Percentiles rank a stretch among this genome's conserved stretches.
Conservation (phyloP, 2,113 vertebrate species). For the Pterocles gutturalis region DNA sequence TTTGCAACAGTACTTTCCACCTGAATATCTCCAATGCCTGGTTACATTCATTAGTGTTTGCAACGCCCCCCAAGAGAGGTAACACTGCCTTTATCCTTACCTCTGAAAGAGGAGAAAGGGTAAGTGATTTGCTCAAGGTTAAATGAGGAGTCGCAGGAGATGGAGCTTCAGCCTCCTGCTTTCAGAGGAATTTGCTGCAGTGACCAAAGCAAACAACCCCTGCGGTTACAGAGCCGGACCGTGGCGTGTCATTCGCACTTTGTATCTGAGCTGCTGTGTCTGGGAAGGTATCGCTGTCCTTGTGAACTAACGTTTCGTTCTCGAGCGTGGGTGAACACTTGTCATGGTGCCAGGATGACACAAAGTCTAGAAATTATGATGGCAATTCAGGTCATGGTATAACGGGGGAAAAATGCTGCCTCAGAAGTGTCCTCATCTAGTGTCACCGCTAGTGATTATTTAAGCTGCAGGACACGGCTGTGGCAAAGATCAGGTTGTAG, state of each 20-base stretch:
- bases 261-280: not conserved
- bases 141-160: not conserved
- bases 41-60: not conserved
- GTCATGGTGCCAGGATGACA: slow-evolving; percentile 41
- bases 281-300: slow-evolving; percentile 16
- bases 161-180: not conserved
- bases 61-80: not conserved
- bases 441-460: slow-evolving; percentile 9
- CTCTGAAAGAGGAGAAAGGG: not conserved
- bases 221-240: not conserved
- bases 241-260: not conserved
- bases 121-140: not conserved
- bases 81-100: not conserved
- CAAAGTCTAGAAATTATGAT: slow-evolving; percentile 57
- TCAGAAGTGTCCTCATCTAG: not conserved
- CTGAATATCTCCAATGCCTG: not conserved
- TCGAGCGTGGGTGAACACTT: slow-evolving; percentile 19
- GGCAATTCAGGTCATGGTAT: slow-evolving; percentile 57
- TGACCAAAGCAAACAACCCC: slow-evolving; percentile 13
- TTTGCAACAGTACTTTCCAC: not conserved
- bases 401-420: slow-evolving; percentile 14
- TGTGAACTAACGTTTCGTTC: not conserved
- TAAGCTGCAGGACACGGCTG: slow-evolving; percentile 19
- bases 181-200: not conserved
- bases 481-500: slow-evolving; percentile 53